Evolutionary conservation across 2,888 invertebrate genomes (phyloP), one percentile per base, ranked within the genome.

Genomic region (Coecobrya sp.): DNA sequence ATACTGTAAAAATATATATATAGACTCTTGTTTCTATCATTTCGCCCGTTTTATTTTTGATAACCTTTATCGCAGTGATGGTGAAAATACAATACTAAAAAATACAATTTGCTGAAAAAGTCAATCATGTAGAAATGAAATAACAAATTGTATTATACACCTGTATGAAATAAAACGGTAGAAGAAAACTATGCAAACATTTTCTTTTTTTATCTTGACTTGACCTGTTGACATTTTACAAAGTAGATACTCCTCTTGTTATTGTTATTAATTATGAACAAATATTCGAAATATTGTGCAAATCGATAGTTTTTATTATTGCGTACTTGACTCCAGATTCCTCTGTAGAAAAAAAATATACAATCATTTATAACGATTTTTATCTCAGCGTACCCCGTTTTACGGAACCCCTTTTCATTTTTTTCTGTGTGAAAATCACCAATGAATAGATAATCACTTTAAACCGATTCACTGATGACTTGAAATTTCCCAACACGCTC

Each of bases 271-370:
- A 3, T 4, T 27, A 68, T 27, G 3, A n/a, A 30, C 11, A 68
- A 36, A 73, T 59, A 73, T 45, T 5, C 68, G 68, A 68, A 30
- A 68, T 73, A 45, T 73, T 65, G 11, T 79, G 1, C 22, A 22
- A n/a, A 55, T 55, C 79, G 79, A 79, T 25, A 79, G 49, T 49
- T 52, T 79, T 79, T 79, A 52, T 79, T 16, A 30, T 52, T 52
- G 27, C 27, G 52, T 52, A 73, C 42, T 86, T 65, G 88, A 88
- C 88, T 79, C 19, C 22, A 27, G 85, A 88, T 88, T 88, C 88
- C 88, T 42, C 10, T 88, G 62, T 79, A 70, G 42, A 36, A 52
- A 7, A 27, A 76, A 76, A 45, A 4, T 22, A 42, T 42, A 62
- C 55, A 79, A 79, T 79, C 79, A 62, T 27, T 13, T 42, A 68